A percentile compares a stretch with the other conserved stretches of the same genome.
Conservation (phyloP, 2,888 invertebrate species). For the Therioaphis trifolii region DNA sequence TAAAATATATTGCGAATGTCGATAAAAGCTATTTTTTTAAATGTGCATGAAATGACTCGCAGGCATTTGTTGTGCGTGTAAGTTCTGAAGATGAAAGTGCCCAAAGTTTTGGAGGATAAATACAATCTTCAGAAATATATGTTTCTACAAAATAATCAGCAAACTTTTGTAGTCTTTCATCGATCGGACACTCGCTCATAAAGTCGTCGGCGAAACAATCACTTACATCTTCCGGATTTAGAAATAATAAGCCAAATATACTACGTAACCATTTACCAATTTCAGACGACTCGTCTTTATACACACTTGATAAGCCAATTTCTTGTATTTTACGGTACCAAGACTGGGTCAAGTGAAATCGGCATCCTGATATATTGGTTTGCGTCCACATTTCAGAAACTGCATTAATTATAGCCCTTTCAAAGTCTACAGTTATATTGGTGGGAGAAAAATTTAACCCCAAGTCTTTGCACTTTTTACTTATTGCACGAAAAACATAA, state of each 20-base stretch:
- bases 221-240: too few relatives aligned
- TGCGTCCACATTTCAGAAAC: not conserved
- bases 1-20: not conserved
- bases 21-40: not conserved
- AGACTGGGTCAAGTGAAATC: not conserved
- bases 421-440: not conserved
- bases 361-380: not conserved
- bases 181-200: not conserved
- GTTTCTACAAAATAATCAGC: constrained; percentile 4
- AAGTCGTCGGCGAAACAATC: too few relatives aligned
- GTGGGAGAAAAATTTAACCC: not conserved
- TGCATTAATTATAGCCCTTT: not conserved
- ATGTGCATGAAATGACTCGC: not conserved
- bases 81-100: not conserved
- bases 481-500: not conserved
- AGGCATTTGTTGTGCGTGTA: not conserved
- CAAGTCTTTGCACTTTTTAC: too few relatives aligned
- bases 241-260: too few relatives aligned
- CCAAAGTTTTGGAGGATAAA: constrained; percentile 9
- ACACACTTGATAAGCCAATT: not conserved
- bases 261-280: not conserved
- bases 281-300: not conserved
- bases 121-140: constrained; percentile 2
- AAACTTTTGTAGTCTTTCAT: not conserved
- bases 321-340: not conserved